These are phyloP conservation scores for Congeria kusceri DNA, from an alignment of 2,888 invertebrate genomes.

Conservation along the genomic window DNA sequence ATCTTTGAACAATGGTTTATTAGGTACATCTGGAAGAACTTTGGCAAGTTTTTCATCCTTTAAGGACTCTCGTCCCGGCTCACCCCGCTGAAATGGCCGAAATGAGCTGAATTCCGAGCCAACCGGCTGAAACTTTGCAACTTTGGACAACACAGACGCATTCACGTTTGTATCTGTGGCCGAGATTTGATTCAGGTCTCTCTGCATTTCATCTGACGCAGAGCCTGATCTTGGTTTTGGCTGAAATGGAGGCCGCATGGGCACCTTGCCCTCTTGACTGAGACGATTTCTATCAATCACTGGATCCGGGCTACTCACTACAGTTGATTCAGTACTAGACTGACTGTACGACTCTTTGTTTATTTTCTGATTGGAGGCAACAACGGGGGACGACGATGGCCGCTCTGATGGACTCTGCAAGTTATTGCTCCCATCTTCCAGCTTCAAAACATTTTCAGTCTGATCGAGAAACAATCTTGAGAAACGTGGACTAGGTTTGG, in stretches of 20 bases:
- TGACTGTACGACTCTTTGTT: conserved; percentile 63
- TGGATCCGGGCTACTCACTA: conserved; percentile 67
- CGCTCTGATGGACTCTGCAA: conserved; percentile 46
- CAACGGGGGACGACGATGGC: conserved; percentile 54
- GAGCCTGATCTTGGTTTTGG: conserved; percentile 67
- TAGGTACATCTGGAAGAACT: conserved; percentile 66
- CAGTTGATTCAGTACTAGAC: conserved; percentile 65
- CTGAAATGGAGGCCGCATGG: conserved; percentile 67
- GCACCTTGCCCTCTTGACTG: conserved; percentile 56
- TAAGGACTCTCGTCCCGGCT: conserved; percentile 64
- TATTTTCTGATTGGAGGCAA: conserved; percentile 39
- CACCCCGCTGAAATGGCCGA: conserved; percentile 67
- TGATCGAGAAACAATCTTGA: conserved; percentile 77
- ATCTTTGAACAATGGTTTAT: conserved; percentile 66
- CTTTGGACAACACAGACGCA: conserved; percentile 73
- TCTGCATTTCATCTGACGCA: conserved; percentile 46
- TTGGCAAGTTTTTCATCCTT: conserved; percentile 60
- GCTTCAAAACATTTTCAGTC: conserved; percentile 63
- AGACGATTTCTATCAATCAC: conserved; percentile 53
- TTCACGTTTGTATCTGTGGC: conserved; percentile 45
- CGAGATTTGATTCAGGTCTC: conserved; percentile 37
- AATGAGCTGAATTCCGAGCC: conserved; percentile 69
- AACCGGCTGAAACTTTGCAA: conserved; percentile 71
- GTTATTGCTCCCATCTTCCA: conserved; percentile 54
- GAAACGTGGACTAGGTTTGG: conserved; percentile 80